Conservation (phyloP, 2,797 vertebrate species). For the Trachops cirrhosus region DNA sequence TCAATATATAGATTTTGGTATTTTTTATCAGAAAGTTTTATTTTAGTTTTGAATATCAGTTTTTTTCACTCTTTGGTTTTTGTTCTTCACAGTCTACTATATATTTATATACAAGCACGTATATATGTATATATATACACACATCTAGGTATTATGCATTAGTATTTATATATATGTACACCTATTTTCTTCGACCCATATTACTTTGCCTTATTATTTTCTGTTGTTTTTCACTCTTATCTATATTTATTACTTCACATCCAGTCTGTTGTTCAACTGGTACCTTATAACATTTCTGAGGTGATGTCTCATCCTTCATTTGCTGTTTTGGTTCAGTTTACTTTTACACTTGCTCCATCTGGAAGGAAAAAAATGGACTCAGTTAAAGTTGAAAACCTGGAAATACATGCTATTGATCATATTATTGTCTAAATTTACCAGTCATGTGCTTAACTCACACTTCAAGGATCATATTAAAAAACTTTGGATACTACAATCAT, state of each 20-base stretch:
- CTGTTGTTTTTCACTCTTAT: not conserved
- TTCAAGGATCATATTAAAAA: not conserved
- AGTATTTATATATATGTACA: not conserved
- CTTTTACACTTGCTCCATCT: not conserved
- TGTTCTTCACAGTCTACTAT: not conserved
- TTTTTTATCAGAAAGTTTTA: not conserved
- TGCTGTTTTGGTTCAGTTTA: not conserved
- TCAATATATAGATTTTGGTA: not conserved
- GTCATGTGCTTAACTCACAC: not conserved
- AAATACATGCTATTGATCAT: not conserved
- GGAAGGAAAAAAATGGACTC: not conserved
- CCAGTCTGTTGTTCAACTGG: not conserved
- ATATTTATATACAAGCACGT: not conserved
- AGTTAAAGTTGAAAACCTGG: not conserved
- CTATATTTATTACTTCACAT: not conserved
- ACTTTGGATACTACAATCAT: not conserved
- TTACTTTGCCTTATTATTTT: not conserved
- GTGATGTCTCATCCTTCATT: not conserved
- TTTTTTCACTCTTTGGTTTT: not conserved
- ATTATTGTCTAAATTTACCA: not conserved
- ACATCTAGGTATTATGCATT: not conserved
- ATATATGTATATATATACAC: not conserved
- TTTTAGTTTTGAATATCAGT: not conserved
- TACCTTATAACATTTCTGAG: not conserved
- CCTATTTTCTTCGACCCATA: not conserved